These are phyloP conservation scores for Poeciliopsis paucimaculata DNA, from an alignment of 2,797 vertebrate species.

Conservation along the genomic window DNA sequence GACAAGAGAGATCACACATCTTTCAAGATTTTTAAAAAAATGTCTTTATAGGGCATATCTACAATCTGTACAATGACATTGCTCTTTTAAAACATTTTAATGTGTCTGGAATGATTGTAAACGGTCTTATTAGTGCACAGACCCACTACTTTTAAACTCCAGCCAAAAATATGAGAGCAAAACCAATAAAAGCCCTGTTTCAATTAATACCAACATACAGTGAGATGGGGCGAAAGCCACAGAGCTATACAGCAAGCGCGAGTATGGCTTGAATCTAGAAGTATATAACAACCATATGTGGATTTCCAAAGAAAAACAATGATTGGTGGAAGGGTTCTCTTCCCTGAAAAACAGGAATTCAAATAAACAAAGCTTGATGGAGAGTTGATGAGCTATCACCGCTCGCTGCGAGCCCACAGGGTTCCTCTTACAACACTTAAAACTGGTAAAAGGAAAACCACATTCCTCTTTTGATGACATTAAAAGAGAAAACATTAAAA, in stretches of 20 bases:
- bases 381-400: conserved; percentile 56
- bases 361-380: conserved; percentile 72
- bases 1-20: conserved; percentile 9
- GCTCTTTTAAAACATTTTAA: conserved; percentile 40
- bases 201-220: conserved; percentile 63
- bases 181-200: conserved; percentile 69
- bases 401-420: conserved; percentile 38
- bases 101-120: conserved; percentile 45
- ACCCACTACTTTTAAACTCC: conserved; percentile 19
- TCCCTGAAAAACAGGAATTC: conserved; percentile 48
- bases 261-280: conserved; percentile 70
- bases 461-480: conserved; percentile 53
- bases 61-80: conserved; percentile 26
- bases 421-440: conserved; percentile 25
- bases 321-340: conserved; percentile 47
- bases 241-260: conserved; percentile 53
- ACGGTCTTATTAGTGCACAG: conserved; percentile 21
- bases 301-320: conserved; percentile 61
- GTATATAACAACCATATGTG: conserved; percentile 71
- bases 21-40: conserved; percentile 22
- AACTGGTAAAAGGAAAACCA: conserved; percentile 33
- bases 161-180: conserved; percentile 46
- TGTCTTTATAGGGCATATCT: conserved; percentile 48
- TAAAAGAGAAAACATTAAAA: conserved; percentile 44
- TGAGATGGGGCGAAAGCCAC: conserved; percentile 13